Percentiles rank a stretch among this genome's conserved stretches.
phyloP scores from a whole-genome alignment of 2,797 vertebrate genomes.

The Protosalanx chinensis region DNA sequence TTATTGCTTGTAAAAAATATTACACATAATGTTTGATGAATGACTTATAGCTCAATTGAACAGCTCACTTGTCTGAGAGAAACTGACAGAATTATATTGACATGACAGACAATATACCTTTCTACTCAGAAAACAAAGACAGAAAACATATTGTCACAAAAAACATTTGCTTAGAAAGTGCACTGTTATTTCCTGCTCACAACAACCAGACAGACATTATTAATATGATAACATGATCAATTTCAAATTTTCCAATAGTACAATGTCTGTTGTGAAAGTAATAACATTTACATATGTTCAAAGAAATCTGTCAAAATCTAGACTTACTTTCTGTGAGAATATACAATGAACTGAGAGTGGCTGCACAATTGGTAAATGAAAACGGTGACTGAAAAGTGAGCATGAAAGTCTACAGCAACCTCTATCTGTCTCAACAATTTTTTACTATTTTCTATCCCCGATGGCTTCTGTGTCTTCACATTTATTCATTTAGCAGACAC shows the following conservation, averaged over 20 bases:
- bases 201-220: neutral
- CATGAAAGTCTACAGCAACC: neutral
- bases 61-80: conserved; percentile 27
- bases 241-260: no score
- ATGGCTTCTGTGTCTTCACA: no score
- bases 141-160: conserved; percentile 30
- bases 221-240: conserved; percentile 8
- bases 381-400: neutral
- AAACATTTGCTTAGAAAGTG: conserved; percentile 16
- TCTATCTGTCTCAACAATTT: neutral
- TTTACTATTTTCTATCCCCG: neutral
- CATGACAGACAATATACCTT: conserved; percentile 31
- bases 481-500: no score
- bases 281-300: no score
- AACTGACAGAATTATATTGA: conserved; percentile 43
- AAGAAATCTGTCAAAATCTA: neutral
- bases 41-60: neutral
- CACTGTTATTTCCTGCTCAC: conserved; percentile 27
- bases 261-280: no score
- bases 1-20: no score
- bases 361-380: neutral
- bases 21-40: neutral
- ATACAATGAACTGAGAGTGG: neutral
- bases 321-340: neutral
- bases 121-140: conserved; percentile 47